phyloP scores from a whole-genome alignment of 1,140 invertebrate species.

The Laupala kohalensis region DNA sequence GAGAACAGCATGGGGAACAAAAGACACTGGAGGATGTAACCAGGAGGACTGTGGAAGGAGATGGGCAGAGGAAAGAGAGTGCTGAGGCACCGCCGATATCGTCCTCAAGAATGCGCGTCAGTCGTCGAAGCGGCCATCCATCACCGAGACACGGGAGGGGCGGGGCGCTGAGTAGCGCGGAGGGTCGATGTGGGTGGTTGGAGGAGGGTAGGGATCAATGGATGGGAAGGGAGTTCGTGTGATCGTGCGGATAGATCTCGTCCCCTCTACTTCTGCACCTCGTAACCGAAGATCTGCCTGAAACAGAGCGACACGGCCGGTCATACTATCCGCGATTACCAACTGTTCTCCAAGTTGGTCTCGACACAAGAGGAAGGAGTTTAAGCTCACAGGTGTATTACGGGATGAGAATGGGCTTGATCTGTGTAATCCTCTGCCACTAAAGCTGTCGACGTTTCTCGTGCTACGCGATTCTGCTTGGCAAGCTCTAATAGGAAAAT shows the following conservation, averaged over 20 bases:
- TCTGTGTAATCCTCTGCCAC: too few species aligned
- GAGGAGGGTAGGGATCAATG: too few species aligned
- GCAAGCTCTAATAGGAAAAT: too few species aligned
- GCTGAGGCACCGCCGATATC: background rate
- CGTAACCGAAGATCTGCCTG: too few species aligned
- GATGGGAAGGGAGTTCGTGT: background rate
- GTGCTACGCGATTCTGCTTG: too few species aligned
- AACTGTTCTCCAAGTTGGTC: background rate
- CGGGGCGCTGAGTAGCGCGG: too few species aligned
- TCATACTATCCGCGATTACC: background rate
- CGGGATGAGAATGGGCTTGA: background rate
- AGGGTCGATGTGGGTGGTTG: too few species aligned
- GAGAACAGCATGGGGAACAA: background rate
- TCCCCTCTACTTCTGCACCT: background rate
- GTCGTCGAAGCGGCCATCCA: background rate
- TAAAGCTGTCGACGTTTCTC: too few species aligned
- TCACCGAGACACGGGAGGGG: background rate
- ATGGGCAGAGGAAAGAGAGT: background rate
- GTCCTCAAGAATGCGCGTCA: background rate
- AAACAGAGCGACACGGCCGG: too few species aligned
- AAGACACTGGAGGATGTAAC: too few species aligned
- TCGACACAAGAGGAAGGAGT: background rate
- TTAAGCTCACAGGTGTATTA: background rate
- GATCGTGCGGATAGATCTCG: background rate
- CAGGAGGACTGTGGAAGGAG: too few species aligned